These are phyloP conservation scores for Athene noctua DNA, from an alignment of 2,113 vertebrate genomes.

Conservation along the genomic window DNA sequence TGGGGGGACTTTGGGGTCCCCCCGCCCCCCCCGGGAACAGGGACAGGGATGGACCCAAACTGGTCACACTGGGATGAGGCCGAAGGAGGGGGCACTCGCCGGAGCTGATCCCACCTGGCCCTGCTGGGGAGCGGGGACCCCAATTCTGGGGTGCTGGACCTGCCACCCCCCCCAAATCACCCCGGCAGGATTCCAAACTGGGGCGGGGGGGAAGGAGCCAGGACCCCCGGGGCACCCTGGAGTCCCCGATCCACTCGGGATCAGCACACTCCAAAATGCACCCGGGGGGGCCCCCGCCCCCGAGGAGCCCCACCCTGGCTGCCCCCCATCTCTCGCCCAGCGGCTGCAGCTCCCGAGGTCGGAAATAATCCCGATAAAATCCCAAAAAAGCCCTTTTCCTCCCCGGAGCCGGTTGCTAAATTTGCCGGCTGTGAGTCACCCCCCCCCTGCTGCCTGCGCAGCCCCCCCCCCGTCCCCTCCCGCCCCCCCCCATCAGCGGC, in stretches of 20 bases:
- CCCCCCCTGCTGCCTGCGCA: no score
- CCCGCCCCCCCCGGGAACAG: no score
- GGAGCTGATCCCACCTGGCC: background rate
- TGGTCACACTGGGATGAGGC: background rate
- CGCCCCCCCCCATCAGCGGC: no score
- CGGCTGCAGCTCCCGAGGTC: background rate
- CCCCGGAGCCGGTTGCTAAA: background rate
- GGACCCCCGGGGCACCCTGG: background rate
- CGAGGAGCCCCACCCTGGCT: background rate
- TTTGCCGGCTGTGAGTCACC: background rate
- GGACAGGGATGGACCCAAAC: background rate
- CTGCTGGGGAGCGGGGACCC: background rate
- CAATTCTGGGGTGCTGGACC: background rate
- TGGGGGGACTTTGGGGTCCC: background rate
- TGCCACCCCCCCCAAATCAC: accelerated
- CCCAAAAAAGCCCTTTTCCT: background rate
- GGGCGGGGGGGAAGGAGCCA: background rate
- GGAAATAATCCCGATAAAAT: background rate
- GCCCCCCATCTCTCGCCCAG: background rate
- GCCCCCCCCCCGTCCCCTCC: no score
- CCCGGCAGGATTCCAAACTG: background rate
- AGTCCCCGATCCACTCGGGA: background rate
- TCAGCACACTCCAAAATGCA: background rate
- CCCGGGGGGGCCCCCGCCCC: background rate
- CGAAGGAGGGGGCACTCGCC: background rate